Evolutionary conservation across 2,888 invertebrate genomes (phyloP).

Genomic region (Coenonympha arcania): DNA sequence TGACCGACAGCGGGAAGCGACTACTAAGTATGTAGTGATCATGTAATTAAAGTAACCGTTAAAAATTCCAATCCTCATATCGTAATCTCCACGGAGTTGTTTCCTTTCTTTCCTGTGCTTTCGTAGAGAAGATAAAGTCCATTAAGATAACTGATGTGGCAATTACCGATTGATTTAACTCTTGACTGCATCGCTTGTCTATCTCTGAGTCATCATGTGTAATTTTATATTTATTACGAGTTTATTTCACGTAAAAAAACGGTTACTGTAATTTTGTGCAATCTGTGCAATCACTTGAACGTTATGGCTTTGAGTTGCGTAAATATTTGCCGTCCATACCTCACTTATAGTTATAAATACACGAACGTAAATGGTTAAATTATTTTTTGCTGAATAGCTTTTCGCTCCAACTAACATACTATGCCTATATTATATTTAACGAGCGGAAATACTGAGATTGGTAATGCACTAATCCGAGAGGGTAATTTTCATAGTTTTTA

Average conservation of each 20-base stretch:
- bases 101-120: conserved; percentile 3
- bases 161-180: conserved; percentile 10
- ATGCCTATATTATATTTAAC: too few species aligned
- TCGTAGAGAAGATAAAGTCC: conserved; percentile 5
- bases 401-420: too few species aligned
- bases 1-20: too few species aligned
- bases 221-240: conserved; percentile 8
- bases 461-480: too few species aligned
- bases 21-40: too few species aligned
- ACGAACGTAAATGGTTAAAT: not conserved
- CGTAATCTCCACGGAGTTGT: not conserved
- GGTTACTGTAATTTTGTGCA: conserved; percentile 4
- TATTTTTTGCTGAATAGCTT: too few species aligned
- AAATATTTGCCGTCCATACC: not conserved
- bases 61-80: not conserved
- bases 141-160: conserved; percentile 6
- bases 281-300: not conserved
- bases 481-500: too few species aligned
- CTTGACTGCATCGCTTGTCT: conserved; percentile 3
- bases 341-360: not conserved
- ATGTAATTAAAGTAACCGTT: too few species aligned
- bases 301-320: not conserved
- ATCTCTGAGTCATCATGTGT: not conserved
- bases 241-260: conserved; percentile 4
- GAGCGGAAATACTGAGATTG: not conserved